Evolutionary conservation across 1,140 invertebrate genomes (phyloP).

Genomic region (Lepidotrigona ventralis): DNA sequence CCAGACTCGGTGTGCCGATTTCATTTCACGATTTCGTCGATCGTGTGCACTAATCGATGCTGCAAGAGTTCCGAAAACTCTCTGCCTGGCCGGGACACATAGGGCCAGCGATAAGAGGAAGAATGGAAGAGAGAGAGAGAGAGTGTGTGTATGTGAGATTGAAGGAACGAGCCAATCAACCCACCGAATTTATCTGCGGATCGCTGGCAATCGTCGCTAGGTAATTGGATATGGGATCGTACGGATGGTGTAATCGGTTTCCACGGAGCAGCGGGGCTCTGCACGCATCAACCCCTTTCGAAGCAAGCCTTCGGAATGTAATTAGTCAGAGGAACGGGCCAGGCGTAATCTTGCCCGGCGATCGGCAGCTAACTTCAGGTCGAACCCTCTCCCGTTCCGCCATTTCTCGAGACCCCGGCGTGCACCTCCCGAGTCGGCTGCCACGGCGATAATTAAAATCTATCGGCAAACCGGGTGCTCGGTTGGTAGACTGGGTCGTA

Average conservation of each 20-base stretch:
- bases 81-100: not conserved
- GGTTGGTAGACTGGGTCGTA: too few relatives aligned
- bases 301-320: slow-evolving; percentile 71
- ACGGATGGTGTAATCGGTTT: slow-evolving; percentile 54
- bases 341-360: slow-evolving; percentile 65
- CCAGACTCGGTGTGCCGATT: not conserved
- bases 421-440: not conserved
- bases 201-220: slow-evolving; percentile 69
- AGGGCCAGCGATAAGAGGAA: slow-evolving; percentile 1
- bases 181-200: slow-evolving; percentile 61
- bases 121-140: not conserved
- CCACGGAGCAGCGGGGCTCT: slow-evolving; percentile 10
- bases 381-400: slow-evolving; percentile 22
- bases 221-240: slow-evolving; percentile 73
- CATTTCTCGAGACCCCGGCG: slow-evolving; percentile 59
- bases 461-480: slow-evolving; percentile 47
- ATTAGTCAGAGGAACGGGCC: slow-evolving; percentile 72
- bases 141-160: not conserved
- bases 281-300: slow-evolving; percentile 30
- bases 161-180: slow-evolving; percentile 49
- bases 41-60: not conserved
- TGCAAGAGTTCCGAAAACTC: not conserved
- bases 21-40: not conserved
- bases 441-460: slow-evolving; percentile 68
- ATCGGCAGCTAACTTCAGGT: slow-evolving; percentile 51